phyloP scores from a whole-genome alignment of 1,140 invertebrate genomes.

The Pemphigus obesinymphae region DNA sequence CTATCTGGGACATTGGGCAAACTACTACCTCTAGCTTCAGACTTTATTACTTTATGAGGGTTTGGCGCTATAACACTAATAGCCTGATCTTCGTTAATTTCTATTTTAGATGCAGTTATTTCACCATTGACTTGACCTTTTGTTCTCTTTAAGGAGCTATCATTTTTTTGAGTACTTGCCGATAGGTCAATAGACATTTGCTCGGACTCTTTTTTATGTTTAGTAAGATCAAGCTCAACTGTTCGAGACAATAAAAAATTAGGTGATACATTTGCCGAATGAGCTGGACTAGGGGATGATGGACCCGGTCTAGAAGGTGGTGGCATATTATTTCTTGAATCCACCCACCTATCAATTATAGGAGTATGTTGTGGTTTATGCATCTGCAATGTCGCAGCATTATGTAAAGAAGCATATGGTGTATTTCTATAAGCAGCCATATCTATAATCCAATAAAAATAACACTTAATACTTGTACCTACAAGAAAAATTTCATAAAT shows the following conservation, averaged over 20 bases:
- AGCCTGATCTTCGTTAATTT: background rate
- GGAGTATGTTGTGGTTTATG: constrained; percentile 31
- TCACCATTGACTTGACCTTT: constrained; percentile 12
- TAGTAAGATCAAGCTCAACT: constrained; percentile 32
- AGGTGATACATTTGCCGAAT: background rate
- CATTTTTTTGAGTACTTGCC: background rate
- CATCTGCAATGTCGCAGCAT: constrained; percentile 9
- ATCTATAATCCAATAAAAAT: constrained; percentile 26
- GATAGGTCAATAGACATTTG: constrained; percentile 42
- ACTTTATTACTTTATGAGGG: constrained; percentile 28
- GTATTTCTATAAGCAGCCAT: constrained; percentile 35
- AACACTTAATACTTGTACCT: background rate
- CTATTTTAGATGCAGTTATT: constrained; percentile 14
- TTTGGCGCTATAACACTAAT: constrained; percentile 45
- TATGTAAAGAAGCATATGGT: constrained; percentile 32
- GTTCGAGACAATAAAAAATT: background rate
- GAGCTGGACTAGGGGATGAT: constrained; percentile 36
- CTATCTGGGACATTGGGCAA: background rate
- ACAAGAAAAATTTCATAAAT: background rate
- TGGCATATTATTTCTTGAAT: constrained; percentile 38
- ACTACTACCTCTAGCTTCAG: background rate
- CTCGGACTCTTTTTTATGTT: constrained; percentile 34
- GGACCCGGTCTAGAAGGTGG: constrained; percentile 31
- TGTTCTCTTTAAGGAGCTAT: background rate
- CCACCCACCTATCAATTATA: constrained; percentile 36